Percentiles rank a stretch among this genome's conserved stretches.
phyloP scores from a whole-genome alignment of 2,797 vertebrate genomes.

The Chaetodon trifasciatus region DNA sequence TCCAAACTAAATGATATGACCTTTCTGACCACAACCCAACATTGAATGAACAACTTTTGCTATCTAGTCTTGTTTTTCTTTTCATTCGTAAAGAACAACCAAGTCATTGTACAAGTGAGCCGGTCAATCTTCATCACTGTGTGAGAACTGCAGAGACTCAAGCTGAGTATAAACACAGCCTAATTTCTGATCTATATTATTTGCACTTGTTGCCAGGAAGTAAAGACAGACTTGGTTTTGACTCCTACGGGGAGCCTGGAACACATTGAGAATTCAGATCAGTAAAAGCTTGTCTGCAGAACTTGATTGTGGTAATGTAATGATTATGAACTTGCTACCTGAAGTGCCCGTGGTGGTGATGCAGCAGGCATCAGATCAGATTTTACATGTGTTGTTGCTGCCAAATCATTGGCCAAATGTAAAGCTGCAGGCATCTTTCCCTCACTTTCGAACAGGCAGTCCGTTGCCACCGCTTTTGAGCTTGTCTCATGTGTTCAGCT shows the following conservation, averaged over 20 bases:
- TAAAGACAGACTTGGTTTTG: background rate
- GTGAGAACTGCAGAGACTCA: background rate
- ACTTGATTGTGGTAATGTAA: constrained; percentile 37
- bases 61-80: background rate
- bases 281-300: constrained; percentile 29
- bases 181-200: background rate
- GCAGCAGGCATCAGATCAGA: constrained; percentile 21
- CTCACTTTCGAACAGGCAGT: constrained; percentile 42
- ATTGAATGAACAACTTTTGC: background rate
- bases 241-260: background rate
- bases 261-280: constrained; percentile 39
- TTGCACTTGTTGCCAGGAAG: background rate
- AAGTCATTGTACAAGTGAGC: background rate
- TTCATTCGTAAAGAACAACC: background rate
- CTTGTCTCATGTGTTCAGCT: constrained; percentile 74
- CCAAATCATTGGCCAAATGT: constrained; percentile 44
- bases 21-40: no score
- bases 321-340: constrained; percentile 40
- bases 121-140: background rate
- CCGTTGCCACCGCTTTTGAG: constrained; percentile 44
- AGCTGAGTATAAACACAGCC: background rate
- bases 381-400: constrained; percentile 33
- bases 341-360: constrained; percentile 20
- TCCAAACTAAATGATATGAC: background rate
- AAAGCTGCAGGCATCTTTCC: constrained; percentile 57